These are phyloP conservation scores for Dolichallabes microphthalmus DNA, from an alignment of 2,113 vertebrate genomes.

Conservation along the genomic window DNA sequence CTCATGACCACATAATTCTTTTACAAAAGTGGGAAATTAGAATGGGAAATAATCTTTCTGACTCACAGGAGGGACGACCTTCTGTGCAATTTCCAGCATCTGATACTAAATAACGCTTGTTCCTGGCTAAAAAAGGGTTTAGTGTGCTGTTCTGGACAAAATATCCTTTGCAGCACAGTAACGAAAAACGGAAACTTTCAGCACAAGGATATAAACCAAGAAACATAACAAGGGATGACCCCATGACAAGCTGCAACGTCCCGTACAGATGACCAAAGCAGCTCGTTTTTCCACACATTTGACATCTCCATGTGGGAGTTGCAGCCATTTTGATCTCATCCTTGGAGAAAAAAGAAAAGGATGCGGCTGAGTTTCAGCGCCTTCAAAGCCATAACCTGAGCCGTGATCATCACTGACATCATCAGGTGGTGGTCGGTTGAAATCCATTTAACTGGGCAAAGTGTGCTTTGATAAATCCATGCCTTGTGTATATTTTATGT, in stretches of 20 bases:
- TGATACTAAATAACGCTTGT: background rate
- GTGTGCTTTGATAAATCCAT: conserved; percentile 84
- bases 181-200: background rate
- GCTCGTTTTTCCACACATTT: background rate
- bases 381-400: conserved; percentile 91
- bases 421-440: background rate
- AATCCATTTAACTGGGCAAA: conserved; percentile 38
- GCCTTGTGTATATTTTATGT: conserved; percentile 94
- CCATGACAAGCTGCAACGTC: conserved; percentile 80
- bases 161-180: background rate
- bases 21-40: background rate
- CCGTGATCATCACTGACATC: conserved; percentile 65
- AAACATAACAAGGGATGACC: background rate
- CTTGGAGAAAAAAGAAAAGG: background rate
- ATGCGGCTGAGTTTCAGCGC: conserved; percentile 25
- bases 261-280: conserved; percentile 57
- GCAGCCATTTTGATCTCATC: conserved; percentile 1
- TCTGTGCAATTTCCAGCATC: background rate
- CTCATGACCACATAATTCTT: background rate
- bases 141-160: background rate
- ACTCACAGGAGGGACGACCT: background rate
- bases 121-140: background rate
- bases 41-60: background rate
- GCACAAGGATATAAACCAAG: background rate
- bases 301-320: background rate